A percentile compares a stretch with the other conserved stretches of the same genome.
Evolutionary conservation across 2,797 vertebrate species (phyloP).

Genomic region (Brachymystax lenok): DNA sequence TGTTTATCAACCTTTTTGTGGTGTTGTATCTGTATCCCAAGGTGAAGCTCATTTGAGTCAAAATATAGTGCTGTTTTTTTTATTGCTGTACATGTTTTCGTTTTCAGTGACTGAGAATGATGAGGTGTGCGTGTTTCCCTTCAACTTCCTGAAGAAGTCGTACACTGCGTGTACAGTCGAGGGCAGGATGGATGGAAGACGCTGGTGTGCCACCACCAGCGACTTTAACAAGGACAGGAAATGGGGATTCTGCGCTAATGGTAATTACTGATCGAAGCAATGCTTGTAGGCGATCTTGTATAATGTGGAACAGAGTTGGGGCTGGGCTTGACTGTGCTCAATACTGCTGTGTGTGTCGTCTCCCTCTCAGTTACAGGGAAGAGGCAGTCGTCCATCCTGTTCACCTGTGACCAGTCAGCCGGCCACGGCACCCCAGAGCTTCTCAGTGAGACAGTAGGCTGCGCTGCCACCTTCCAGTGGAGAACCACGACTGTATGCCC

Average conservation of each 20-base stretch:
- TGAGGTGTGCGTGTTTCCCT: conserved; percentile 83
- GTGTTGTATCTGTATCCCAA: background rate
- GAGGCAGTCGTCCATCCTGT: conserved; percentile 85
- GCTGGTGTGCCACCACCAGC: conserved; percentile 84
- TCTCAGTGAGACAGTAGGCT: conserved; percentile 81
- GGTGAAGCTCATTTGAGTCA: background rate
- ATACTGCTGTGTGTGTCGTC: background rate
- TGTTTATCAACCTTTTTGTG: background rate
- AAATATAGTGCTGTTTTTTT: background rate
- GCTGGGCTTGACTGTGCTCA: background rate
- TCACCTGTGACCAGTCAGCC: conserved; percentile 81
- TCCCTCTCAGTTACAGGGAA: conserved; percentile 67
- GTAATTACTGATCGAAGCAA: conserved; percentile 56
- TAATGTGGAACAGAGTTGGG: background rate
- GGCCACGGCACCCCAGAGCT: conserved; percentile 76
- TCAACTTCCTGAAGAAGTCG: conserved; percentile 63
- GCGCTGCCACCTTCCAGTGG: conserved; percentile 88
- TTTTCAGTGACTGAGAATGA: conserved; percentile 77
- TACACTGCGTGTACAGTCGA: conserved; percentile 77
- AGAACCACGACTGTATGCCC: conserved; percentile 83
- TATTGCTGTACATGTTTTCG: conserved; percentile 10
- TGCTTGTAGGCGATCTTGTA: background rate
- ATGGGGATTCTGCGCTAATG: conserved; percentile 81
- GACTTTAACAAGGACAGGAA: conserved; percentile 77
- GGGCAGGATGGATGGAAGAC: conserved; percentile 36